Conservation (phyloP, 2,113 vertebrate genomes). For the Lanius collurio region DNA sequence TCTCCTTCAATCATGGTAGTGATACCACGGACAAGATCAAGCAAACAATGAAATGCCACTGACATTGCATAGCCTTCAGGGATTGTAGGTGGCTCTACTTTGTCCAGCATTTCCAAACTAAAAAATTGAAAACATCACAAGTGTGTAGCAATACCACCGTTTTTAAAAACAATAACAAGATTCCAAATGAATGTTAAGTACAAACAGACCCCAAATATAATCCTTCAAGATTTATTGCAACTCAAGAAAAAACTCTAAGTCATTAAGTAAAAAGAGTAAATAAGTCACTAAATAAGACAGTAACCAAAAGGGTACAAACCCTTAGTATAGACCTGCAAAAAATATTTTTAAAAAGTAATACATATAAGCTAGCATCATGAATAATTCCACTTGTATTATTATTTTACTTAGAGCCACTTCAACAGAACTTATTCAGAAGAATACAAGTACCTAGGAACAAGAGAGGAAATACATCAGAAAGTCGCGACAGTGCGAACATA, state of each 20-base stretch:
- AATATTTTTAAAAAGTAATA: neutral
- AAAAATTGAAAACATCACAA: neutral
- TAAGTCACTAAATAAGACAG: neutral
- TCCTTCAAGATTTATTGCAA: neutral
- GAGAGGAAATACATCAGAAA: neutral
- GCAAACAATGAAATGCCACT: constrained; percentile 93
- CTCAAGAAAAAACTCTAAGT: neutral
- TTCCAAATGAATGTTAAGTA: neutral
- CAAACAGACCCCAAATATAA: neutral
- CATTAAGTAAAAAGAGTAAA: neutral
- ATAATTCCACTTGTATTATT: neutral
- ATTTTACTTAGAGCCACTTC: neutral
- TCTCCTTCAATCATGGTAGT: constrained; percentile 96
- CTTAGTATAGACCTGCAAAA: neutral
- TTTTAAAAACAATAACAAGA: neutral
- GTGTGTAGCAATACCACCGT: neutral
- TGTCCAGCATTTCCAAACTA: constrained; percentile 98
- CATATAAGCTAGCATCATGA: neutral
- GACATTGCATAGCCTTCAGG: constrained; percentile 99
- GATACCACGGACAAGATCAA: constrained; percentile 96
- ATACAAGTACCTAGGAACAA: neutral
- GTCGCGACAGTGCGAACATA: neutral
- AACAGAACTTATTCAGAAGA: neutral
- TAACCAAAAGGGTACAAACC: neutral
- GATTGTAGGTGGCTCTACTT: constrained; percentile 96